Evolutionary conservation across 1,140 invertebrate species (phyloP).

Genomic region (Parasteatoda tepidariorum): DNA sequence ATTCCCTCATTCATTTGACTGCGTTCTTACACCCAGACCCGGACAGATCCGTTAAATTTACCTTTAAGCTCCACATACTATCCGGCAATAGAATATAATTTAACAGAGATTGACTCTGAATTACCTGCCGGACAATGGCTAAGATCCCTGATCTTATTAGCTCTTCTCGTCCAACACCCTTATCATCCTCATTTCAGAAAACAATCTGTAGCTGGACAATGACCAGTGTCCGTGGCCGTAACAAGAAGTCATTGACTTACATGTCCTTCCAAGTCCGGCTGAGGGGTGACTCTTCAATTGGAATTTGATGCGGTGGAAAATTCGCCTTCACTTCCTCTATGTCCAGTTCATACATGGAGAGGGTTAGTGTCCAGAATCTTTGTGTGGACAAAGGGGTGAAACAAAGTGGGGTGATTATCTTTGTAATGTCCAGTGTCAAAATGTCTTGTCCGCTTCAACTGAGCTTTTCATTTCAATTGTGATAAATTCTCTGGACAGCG

Average conservation of each 20-base stretch:
- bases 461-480: background rate
- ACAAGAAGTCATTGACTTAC: conserved; percentile 6
- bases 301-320: background rate
- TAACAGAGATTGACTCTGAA: conserved; percentile 1
- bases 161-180: background rate
- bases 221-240: background rate
- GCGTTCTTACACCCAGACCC: background rate
- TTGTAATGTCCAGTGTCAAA: background rate
- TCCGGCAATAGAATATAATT: background rate
- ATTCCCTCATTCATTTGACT: background rate
- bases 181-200: conserved; percentile 2
- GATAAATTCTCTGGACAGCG: background rate
- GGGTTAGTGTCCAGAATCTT: background rate
- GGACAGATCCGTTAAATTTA: background rate
- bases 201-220: conserved; percentile 10
- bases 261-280: background rate
- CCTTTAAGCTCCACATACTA: background rate
- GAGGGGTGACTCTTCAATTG: background rate
- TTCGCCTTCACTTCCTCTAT: background rate
- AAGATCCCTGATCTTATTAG: conserved; percentile 11
- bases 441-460: background rate
- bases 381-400: background rate
- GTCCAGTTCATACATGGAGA: too few species aligned
- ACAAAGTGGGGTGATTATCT: background rate
- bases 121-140: background rate